Evolutionary conservation across 2,113 vertebrate genomes (phyloP), one percentile per base, ranked within the genome.

Genomic region (Butorides virescens): DNA sequence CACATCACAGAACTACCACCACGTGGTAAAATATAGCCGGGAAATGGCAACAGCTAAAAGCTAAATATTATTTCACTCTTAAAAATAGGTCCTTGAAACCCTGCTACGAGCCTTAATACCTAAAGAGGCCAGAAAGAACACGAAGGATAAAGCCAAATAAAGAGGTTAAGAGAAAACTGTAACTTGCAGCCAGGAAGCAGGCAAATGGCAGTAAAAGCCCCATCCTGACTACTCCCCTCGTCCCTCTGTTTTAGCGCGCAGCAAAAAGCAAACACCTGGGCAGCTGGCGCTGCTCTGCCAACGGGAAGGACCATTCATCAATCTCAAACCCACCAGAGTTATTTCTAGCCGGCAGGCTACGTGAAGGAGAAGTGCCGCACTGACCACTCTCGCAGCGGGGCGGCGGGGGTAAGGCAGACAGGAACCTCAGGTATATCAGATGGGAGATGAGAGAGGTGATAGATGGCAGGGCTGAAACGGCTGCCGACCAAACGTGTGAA

Each of bases 1-100:
- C 97, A 97, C 97, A 97, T 97, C 94, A 97, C 71, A 96, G 73
- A 94, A 96, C 85, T 80, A 84, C 39, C 82, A 97, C 87, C 95
- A 96, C 77, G 29, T 95, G 96, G 91, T 87, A 81, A 91, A 96
- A 95, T 5, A 78, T 4, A 96, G 77, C 91, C 77, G 67, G 95
- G 96, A 98, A 98, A 97, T 49, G 91, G 92, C 77, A 94, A 58
- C 56, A 84, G 82, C 95, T 94, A 67, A 88, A 94, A 85, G 56
- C 63, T 95, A 91, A 95, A 92, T 93, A 91, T 75, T 96, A 91
- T 93, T 96, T 90, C 65, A 77, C 59, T 87, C 73, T 91, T 75
- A 96, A 93, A 95, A 97, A 97, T 67, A 91, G 81, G 44, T 49
- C 59, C 91, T 77, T 86, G 73, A 90, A 94, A 81, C 68, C 44